phyloP scores from a whole-genome alignment of 2,888 invertebrate species.

The Zygogramma bicolorata region DNA sequence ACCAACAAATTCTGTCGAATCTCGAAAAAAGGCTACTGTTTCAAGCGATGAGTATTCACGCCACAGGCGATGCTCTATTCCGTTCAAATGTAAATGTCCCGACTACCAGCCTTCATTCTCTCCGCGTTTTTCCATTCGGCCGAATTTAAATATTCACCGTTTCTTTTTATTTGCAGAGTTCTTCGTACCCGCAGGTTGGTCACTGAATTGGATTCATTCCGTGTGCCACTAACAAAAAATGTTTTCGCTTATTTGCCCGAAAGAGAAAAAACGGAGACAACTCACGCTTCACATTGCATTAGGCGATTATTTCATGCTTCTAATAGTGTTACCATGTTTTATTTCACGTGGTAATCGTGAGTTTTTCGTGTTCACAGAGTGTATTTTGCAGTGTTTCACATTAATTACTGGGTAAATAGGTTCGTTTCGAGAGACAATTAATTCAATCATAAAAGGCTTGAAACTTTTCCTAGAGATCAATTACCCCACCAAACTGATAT shows the following conservation, averaged over 20 bases:
- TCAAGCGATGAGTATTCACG: background rate
- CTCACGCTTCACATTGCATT: background rate
- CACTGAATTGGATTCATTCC: slow-evolving; percentile 15
- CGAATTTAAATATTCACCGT: slow-evolving; percentile 22
- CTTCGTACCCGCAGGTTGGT: slow-evolving; percentile 51
- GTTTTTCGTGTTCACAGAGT: background rate
- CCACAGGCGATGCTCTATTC: background rate
- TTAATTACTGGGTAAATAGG: no score
- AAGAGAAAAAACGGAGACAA: background rate
- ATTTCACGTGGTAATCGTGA: background rate
- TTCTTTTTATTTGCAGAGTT: slow-evolving; percentile 48
- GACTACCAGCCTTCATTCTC: background rate
- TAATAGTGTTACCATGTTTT: background rate
- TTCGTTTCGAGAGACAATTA: no score
- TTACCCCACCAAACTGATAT: no score
- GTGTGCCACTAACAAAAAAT: slow-evolving; percentile 15
- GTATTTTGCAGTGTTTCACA: background rate
- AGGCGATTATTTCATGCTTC: background rate
- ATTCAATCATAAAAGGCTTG: no score
- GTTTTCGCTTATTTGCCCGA: background rate
- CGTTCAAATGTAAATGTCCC: background rate
- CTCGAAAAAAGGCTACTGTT: background rate
- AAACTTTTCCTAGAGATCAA: no score
- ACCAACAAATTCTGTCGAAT: background rate
- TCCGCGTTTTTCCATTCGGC: background rate